A percentile compares a stretch with the other conserved stretches of the same genome.
Evolutionary conservation across 2,113 vertebrate species (phyloP).

Genomic region (Aegithalos caudatus): DNA sequence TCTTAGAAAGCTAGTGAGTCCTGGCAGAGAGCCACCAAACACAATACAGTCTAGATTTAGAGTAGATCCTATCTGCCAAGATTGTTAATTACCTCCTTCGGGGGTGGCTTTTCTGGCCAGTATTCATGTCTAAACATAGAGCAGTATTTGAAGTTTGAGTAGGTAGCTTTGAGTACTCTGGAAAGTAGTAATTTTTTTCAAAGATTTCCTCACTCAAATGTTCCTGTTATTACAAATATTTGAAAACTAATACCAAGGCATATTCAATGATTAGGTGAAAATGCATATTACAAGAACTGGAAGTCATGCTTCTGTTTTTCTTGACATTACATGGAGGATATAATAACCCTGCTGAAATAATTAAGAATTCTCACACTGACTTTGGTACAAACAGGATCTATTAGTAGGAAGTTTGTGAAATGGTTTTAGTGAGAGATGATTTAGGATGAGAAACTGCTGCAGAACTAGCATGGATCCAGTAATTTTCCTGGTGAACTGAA

Average conservation of each 20-base stretch:
- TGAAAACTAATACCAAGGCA: neutral
- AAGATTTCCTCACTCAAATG: neutral
- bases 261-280: neutral
- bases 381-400: neutral
- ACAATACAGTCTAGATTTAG: neutral
- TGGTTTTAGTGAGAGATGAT: neutral
- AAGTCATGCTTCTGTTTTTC: neutral
- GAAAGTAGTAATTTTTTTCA: neutral
- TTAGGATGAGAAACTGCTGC: neutral
- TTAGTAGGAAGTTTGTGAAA: neutral
- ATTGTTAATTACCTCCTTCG: neutral
- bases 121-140: neutral
- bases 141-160: neutral
- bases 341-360: neutral
- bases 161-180: neutral
- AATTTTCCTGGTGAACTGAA: neutral
- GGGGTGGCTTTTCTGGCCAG: neutral
- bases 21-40: slow-evolving; percentile 2
- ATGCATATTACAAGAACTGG: neutral
- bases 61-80: neutral
- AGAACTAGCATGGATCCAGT: neutral
- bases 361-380: neutral
- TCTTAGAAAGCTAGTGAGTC: neutral
- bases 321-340: neutral
- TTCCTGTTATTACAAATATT: neutral